These are phyloP conservation scores for Galeopterus variegatus DNA, from an alignment of 2,113 vertebrate species.

Conservation along the genomic window DNA sequence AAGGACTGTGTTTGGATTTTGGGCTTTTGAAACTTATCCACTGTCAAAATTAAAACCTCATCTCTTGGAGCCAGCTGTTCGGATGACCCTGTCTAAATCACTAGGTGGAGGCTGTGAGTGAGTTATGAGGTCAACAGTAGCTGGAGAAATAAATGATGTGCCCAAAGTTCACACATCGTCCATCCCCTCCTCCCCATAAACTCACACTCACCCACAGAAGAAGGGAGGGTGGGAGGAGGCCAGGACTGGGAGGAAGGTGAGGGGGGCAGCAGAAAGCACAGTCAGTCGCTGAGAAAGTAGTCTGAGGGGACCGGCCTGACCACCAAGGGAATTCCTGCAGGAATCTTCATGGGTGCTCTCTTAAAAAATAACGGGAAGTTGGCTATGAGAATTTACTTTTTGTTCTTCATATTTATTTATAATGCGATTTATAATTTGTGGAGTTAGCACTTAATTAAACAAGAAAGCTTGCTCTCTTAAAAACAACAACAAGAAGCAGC, in stretches of 20 bases:
- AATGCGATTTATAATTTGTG: not conserved
- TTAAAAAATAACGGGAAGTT: constrained; percentile 51
- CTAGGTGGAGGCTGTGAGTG: constrained; percentile 2
- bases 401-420: not conserved
- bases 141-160: constrained; percentile 72
- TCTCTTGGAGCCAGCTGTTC: constrained; percentile 51
- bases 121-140: constrained; percentile 78
- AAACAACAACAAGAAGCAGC: not conserved
- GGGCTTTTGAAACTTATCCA: constrained; percentile 16
- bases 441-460: not conserved
- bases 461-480: constrained; percentile 43
- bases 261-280: constrained; percentile 25
- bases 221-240: constrained; percentile 35
- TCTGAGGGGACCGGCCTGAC: not conserved
- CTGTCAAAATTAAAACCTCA: constrained; percentile 67
- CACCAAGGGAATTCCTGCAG: not conserved
- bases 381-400: constrained; percentile 38
- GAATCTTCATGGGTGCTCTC: not conserved
- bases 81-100: constrained; percentile 64
- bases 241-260: not conserved
- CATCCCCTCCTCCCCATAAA: constrained; percentile 71
- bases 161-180: constrained; percentile 76
- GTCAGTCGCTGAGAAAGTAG: not conserved
- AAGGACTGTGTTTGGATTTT: not conserved
- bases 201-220: constrained; percentile 24